Evolutionary conservation across 2,113 vertebrate species (phyloP), one percentile per base, ranked within the genome.

Genomic region (Bucco capensis): DNA sequence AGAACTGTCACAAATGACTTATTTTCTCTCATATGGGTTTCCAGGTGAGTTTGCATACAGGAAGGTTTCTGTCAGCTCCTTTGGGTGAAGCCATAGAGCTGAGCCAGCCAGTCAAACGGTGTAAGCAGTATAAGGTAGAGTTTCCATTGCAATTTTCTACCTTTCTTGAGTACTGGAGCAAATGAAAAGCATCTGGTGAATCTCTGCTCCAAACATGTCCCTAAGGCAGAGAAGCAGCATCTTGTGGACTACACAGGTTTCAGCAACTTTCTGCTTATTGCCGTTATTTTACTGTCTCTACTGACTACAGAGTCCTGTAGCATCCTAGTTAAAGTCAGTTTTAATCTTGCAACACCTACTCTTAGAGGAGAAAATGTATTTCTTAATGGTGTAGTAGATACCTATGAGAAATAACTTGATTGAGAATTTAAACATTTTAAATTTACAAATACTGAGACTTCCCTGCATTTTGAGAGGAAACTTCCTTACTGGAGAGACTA

Each of bases 51-150:
- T 31, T 11, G 5, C 21, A 25, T 28, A 37, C 18, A 62, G 60
- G 44, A 62, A 33, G 8, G 13, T 49, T 74, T 83, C 33, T 40
- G 13, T 44, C 12, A 49, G 21, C 19, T 47, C 9, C 38, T 61
- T 33, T 31, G 21, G 8, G 19, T 1, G 2, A 50, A 54, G 18
- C 28, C 22, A 19, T 4, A 22, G 0, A 0, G 38, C 37, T 25
- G 11, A 50, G 31, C 12, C 28, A 35, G 37, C 7, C 21, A 23
- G 28, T 23, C 65, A 37, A 23, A 24, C 58, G 42, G 18, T 5
- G 2, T 53, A 25, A 62, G 13, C 49, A 54, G 16, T 10, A 12
- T 30, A 25, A 66, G 6, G 23, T 28, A 24, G 31, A 46, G 25
- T 31, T 46, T 23, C 25, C 22, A 6, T 1, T 60, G 50, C 46